A percentile compares a stretch with the other conserved stretches of the same genome.
Evolutionary conservation across 2,113 vertebrate species (phyloP).

Genomic region (Pipra filicauda): DNA sequence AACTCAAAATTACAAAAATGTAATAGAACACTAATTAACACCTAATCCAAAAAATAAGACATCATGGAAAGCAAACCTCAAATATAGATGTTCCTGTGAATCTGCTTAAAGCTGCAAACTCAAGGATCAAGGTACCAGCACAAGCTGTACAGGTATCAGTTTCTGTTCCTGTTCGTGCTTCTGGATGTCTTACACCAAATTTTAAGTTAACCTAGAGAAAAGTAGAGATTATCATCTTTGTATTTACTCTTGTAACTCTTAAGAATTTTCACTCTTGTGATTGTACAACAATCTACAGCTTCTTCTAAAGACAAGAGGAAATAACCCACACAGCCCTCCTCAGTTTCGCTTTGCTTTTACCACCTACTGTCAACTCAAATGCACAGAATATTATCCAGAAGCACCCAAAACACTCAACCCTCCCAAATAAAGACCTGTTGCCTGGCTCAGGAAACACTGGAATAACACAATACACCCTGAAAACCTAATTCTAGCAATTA

Average conservation of each 20-base stretch:
- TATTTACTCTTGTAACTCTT: background rate
- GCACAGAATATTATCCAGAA: background rate
- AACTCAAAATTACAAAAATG: background rate
- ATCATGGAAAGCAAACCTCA: constrained; percentile 83
- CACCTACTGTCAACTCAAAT: background rate
- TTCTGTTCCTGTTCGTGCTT: constrained; percentile 93
- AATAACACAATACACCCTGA: background rate
- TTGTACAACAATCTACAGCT: background rate
- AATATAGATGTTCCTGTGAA: constrained; percentile 94
- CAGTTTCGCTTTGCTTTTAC: background rate
- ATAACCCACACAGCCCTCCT: background rate
- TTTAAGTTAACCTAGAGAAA: constrained; percentile 89
- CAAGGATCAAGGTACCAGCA: constrained; percentile 96
- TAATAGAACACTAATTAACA: background rate
- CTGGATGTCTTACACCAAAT: constrained; percentile 90
- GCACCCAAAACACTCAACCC: background rate
- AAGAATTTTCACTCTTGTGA: background rate
- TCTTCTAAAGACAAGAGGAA: background rate
- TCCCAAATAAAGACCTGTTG: background rate
- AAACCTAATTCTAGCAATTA: background rate
- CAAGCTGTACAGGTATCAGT: constrained; percentile 98
- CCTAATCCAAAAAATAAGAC: background rate
- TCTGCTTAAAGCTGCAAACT: constrained; percentile 96
- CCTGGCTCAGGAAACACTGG: background rate
- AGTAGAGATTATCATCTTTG: background rate